Base-by-base conservation (phyloP, 2,888 invertebrate species). In the Tinea semifulvella region DNA sequence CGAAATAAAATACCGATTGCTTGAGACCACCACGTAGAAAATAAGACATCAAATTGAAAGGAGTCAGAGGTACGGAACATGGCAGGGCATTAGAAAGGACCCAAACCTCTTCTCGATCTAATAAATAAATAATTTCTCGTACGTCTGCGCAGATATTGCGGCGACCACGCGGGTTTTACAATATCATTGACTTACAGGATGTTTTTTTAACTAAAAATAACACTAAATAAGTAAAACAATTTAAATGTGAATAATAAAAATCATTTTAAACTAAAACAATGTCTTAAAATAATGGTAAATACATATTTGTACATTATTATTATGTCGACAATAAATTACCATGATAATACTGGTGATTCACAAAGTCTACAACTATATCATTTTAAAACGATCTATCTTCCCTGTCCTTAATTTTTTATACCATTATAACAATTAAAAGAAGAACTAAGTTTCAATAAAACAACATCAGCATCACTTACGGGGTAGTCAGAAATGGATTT, bases 21-120 rank as follows among this genome's bases (percentile, higher is more conserved):
- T 16, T 18, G n/a, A 43, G 77, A 76, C 77, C 79, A 75, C 76
- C 79, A 55, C 53, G 68, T 65, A 63, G 73, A 63, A 75, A 76
- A 76, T 74, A 74, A 75, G 75, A 73, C 64, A 61, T 68, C 65
- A 63, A 74, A 76, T 79, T 73, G 76, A 68, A 67, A 63, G 61
- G 60, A 63, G 31, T 43, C 31, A 19, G 20, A 43, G 43, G 28
- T 35, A 28, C 43, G 31, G 17, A 40, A 63, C 62, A 62, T 64
- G 63, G 56, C 58, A 56, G 65, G 61, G 69, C 65, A 75, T 74
- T 76, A 76, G 75, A 71, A 68, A 66, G 61, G 62, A 58, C 63
- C 20, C 14, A 40, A 40, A 40, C 13, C 60, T 65, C 60, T 57
- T 60, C 56, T 56, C 57, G 55, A 52, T 68, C 64, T 45, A 46